Percentiles rank a stretch among this genome's conserved stretches.
phyloP scores from a whole-genome alignment of 2,888 invertebrate genomes.

The Leptinotarsa tumamoca region DNA sequence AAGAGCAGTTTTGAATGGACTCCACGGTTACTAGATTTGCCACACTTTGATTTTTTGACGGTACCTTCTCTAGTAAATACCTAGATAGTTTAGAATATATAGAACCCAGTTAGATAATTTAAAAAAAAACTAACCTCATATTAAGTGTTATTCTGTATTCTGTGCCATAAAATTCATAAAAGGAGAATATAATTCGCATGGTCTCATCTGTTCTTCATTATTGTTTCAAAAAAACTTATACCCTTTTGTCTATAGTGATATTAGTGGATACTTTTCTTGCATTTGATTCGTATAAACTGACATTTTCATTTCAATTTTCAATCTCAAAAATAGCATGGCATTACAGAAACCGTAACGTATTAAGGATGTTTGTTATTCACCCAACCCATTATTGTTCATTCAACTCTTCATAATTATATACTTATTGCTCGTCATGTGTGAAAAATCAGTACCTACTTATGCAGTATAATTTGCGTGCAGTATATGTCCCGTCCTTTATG shows the following conservation, averaged over 20 bases:
- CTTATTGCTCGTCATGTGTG: slow-evolving; percentile 31
- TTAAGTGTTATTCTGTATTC: no score
- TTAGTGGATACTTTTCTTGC: background rate
- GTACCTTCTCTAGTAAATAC: no score
- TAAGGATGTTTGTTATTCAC: slow-evolving; percentile 31
- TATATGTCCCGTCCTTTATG: slow-evolving; percentile 24
- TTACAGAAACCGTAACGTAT: background rate
- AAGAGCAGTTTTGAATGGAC: no score
- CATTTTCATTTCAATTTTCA: background rate
- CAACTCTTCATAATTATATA: slow-evolving; percentile 36
- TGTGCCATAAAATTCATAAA: no score
- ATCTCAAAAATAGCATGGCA: background rate
- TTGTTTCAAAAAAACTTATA: no score
- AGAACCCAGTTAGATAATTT: no score
- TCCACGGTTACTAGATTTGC: no score
- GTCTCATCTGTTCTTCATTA: no score
- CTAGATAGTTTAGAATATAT: no score
- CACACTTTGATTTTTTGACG: no score
- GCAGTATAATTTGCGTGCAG: slow-evolving; percentile 16
- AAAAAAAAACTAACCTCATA: no score
- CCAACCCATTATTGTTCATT: slow-evolving; percentile 35
- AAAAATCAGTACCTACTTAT: slow-evolving; percentile 28
- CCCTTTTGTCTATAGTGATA: background rate
- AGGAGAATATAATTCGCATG: no score
- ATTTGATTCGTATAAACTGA: background rate